Percentiles rank a stretch among this genome's conserved stretches.
These are phyloP conservation scores for Pangasianodon hypophthalmus DNA, from an alignment of 2,113 vertebrate species.

Conservation along the genomic window DNA sequence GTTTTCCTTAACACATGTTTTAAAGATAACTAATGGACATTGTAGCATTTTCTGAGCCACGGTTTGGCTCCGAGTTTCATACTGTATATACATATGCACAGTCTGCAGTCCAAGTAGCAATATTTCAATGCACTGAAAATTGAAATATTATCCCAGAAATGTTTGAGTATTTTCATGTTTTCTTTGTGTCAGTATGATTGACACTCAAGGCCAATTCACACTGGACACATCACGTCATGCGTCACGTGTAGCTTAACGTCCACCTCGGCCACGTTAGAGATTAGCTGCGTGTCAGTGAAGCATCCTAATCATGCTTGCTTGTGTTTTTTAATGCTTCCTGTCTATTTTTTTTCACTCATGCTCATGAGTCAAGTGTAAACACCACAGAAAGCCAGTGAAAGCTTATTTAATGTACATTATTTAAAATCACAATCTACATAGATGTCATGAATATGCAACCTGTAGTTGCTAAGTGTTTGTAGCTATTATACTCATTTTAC, in stretches of 20 bases:
- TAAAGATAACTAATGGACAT: not conserved
- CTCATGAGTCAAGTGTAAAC: not conserved
- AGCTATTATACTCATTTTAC: not conserved
- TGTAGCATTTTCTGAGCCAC: slow-evolving; percentile 33
- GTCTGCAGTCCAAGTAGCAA: slow-evolving; percentile 47
- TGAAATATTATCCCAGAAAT: not conserved
- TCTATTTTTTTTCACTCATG: not conserved
- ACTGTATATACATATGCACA: slow-evolving; percentile 33
- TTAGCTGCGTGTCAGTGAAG: not conserved
- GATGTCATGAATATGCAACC: not conserved
- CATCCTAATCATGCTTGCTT: not conserved
- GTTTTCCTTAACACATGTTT: not conserved
- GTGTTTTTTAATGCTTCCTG: not conserved
- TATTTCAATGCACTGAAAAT: slow-evolving; percentile 31
- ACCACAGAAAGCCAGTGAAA: not conserved
- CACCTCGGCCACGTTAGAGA: not conserved
- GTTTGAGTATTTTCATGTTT: not conserved
- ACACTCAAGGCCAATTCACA: not conserved
- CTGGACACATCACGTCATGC: not conserved
- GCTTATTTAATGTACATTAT: not conserved
- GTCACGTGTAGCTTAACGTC: not conserved
- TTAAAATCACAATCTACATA: not conserved
- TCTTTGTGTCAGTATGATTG: slow-evolving; percentile 18
- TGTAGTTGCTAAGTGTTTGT: not conserved
- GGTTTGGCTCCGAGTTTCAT: slow-evolving; percentile 8